Conservation (phyloP, 2,888 invertebrate species). For the Drosophila eohydei region DNA sequence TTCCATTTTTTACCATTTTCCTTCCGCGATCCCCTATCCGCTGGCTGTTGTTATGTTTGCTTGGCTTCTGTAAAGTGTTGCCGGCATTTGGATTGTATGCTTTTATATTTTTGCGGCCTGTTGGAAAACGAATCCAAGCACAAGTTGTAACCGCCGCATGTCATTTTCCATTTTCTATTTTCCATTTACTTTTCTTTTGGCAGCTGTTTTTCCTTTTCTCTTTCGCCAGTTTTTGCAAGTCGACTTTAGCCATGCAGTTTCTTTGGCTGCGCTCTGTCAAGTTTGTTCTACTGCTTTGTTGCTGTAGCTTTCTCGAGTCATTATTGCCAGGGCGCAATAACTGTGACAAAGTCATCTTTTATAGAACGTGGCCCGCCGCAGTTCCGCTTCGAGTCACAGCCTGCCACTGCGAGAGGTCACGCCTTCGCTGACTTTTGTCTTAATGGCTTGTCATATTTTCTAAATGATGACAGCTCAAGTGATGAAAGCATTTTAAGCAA, state of each 20-base stretch:
- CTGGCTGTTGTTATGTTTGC: constrained; percentile 20
- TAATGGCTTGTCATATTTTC: constrained; percentile 63
- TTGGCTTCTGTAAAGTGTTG: constrained; percentile 66
- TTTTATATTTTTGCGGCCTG: constrained; percentile 50
- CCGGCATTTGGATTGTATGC: constrained; percentile 64
- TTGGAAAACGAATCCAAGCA: constrained; percentile 31
- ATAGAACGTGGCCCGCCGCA: constrained; percentile 41
- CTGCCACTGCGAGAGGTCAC: constrained; percentile 29
- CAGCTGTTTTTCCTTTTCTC: constrained; percentile 55
- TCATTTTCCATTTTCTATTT: constrained; percentile 59
- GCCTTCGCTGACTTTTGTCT: constrained; percentile 59
- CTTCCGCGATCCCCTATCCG: neutral
- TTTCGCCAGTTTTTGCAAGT: constrained; percentile 43
- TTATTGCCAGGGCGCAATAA: constrained; percentile 72
- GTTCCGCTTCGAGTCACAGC: constrained; percentile 29
- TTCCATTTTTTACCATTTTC: neutral
- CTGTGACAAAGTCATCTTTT: constrained; percentile 72
- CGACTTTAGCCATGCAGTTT: constrained; percentile 54
- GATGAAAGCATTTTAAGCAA: constrained; percentile 32
- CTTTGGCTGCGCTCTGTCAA: constrained; percentile 27
- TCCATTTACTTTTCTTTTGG: constrained; percentile 58
- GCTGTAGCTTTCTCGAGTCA: constrained; percentile 65
- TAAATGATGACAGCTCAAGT: constrained; percentile 39
- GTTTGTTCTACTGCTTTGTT: constrained; percentile 15
- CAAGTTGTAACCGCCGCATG: constrained; percentile 56